Conservation (phyloP, 1,140 invertebrate genomes). For the Diprion similis region DNA sequence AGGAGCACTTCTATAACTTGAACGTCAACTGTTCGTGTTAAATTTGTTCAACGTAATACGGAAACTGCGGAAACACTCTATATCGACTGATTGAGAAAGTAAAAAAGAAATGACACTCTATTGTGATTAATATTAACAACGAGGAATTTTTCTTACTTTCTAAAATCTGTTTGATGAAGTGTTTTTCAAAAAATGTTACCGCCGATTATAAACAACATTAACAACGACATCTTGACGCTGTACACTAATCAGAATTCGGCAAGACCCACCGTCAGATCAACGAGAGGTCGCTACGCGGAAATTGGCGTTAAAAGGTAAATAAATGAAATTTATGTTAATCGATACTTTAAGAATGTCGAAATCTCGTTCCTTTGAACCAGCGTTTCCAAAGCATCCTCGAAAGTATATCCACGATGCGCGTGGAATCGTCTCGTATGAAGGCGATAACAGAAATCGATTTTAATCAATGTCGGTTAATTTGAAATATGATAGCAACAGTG, state of each 20-base stretch:
- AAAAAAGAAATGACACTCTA: too few relatives aligned
- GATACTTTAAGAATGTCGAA: neutral
- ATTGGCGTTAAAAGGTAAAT: conserved; percentile 56
- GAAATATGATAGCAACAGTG: conserved; percentile 48
- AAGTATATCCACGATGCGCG: neutral
- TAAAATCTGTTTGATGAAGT: too few relatives aligned
- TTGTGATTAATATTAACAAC: too few relatives aligned
- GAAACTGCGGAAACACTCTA: too few relatives aligned
- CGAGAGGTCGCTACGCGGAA: conserved; percentile 53
- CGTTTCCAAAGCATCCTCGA: neutral
- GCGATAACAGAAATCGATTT: conserved; percentile 9
- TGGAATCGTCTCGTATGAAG: neutral
- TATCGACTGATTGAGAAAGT: too few relatives aligned
- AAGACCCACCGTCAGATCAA: conserved; percentile 33
- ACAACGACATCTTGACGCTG: conserved; percentile 54
- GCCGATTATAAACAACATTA: conserved; percentile 54
- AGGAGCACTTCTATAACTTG: neutral
- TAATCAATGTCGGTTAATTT: conserved; percentile 36
- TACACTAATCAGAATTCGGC: conserved; percentile 44
- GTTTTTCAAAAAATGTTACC: conserved; percentile 41
- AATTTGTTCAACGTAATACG: too few relatives aligned
- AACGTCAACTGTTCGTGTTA: too few relatives aligned
- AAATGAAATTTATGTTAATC: neutral
- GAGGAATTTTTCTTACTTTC: too few relatives aligned
- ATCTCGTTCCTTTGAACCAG: too few relatives aligned